A percentile compares a stretch with the other conserved stretches of the same genome.
These are phyloP conservation scores for Ptychadena robeensis DNA, from an alignment of 2,797 vertebrate genomes.

Conservation along the genomic window DNA sequence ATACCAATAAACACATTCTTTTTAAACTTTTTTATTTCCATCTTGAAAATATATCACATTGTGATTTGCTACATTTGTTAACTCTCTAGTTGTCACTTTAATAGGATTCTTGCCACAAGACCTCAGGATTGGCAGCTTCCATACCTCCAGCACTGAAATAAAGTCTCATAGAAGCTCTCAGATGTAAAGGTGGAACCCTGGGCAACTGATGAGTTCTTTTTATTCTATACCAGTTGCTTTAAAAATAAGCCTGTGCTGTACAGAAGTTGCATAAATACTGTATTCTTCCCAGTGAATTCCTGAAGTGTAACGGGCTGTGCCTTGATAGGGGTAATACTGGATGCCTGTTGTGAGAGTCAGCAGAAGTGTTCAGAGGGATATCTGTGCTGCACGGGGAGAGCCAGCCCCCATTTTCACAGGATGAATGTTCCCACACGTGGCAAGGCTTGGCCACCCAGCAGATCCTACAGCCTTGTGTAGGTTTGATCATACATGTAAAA, in stretches of 20 bases:
- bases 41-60: not conserved
- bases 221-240: not conserved
- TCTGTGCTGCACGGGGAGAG: not conserved
- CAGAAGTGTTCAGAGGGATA: not conserved
- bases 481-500: not conserved
- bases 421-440: not conserved
- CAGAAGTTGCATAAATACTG: not conserved
- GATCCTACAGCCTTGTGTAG: not conserved
- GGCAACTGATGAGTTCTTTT: not conserved
- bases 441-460: not conserved
- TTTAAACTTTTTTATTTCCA: not conserved
- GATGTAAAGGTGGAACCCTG: not conserved
- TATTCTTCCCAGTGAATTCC: not conserved
- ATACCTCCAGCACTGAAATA: not conserved
- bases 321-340: not conserved
- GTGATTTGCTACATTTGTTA: not conserved
- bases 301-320: not conserved
- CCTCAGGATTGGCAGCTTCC: not conserved
- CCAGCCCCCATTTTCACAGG: not conserved
- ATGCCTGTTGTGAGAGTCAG: not conserved
- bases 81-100: not conserved
- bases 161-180: too few relatives aligned
- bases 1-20: too few relatives aligned
- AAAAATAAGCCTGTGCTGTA: not conserved
- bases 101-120: not conserved